Base-by-base conservation (phyloP, 2,888 invertebrate species). In the Podabrus alpinus region DNA sequence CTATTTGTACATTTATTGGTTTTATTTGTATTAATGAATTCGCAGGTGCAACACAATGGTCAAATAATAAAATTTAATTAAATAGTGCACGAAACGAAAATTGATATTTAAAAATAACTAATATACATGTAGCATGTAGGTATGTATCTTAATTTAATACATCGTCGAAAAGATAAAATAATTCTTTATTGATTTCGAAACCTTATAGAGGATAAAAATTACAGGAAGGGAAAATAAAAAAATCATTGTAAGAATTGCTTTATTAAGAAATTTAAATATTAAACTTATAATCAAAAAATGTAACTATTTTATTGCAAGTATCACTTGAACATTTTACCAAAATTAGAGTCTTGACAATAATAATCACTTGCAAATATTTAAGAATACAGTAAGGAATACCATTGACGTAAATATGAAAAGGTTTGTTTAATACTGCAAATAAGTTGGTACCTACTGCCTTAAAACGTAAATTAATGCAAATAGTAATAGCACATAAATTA, bases 231-330 rank as follows among this genome's bases (percentile, higher is more conserved):
- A 64, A 64, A 64, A 64, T 21, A 17, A 64, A 61, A 16, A 16
- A 59, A 15, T 2, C 0, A 29, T 68, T 45, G 16, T 45, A 59
- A 59, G 45, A 64, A 67, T 70, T 61, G 21, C 66, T 84, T 86
- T 86, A 85, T 86, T 86, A 86, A 81, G 85, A 86, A 86, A 86
- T 84, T 85, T 85, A 85, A 84, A 85, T 80, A 85, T 85, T 84
- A 83, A 64, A 84, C 82, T 82, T 81, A 85, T 83, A 84, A 86
- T 84, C 77, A 81, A 83, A 82, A 82, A 81, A 82, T 80, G 69
- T 77, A 75, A 16, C 16, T 61, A 68, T 76, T 74, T 84, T 84
- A 84, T 84, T 84, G 84, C 83, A 83, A 81, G 79, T 84, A 84
- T 84, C 83, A 84, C 84, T 81, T 81, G 79, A 76, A 79, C 76